Percentiles rank a stretch among this genome's conserved stretches.
Evolutionary conservation across 2,113 vertebrate genomes (phyloP).

Genomic region (Aegypius monachus): DNA sequence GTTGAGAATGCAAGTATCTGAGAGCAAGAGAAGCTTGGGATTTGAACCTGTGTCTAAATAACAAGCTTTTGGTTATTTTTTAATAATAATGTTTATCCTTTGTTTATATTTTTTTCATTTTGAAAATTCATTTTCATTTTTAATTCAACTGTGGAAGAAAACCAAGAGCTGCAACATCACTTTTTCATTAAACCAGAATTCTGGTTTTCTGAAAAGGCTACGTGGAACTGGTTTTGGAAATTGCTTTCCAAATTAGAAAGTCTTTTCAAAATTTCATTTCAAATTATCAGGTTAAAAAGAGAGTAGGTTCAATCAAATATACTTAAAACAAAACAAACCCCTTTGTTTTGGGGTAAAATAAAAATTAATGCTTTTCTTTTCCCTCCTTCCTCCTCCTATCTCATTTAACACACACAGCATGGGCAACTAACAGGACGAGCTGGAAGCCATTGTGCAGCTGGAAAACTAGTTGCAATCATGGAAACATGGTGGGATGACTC

Average conservation of each 20-base stretch:
- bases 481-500: not conserved
- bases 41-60: not conserved
- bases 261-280: not conserved
- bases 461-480: not conserved
- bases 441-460: not conserved
- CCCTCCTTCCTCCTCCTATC: not conserved
- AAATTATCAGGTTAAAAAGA: not conserved
- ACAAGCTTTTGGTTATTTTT: not conserved
- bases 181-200: not conserved
- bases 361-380: not conserved
- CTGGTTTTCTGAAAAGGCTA: not conserved
- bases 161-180: not conserved
- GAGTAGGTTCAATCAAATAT: not conserved
- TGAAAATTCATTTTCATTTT: not conserved
- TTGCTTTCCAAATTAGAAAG: not conserved
- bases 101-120: not conserved
- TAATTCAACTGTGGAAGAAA: not conserved
- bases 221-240: not conserved
- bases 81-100: not conserved
- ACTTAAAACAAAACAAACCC: not conserved
- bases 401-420: not conserved
- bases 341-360: not conserved
- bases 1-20: not conserved
- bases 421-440: not conserved
- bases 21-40: not conserved